Evolutionary conservation across 2,113 vertebrate species (phyloP).

Genomic region (Xenopus laevis): DNA sequence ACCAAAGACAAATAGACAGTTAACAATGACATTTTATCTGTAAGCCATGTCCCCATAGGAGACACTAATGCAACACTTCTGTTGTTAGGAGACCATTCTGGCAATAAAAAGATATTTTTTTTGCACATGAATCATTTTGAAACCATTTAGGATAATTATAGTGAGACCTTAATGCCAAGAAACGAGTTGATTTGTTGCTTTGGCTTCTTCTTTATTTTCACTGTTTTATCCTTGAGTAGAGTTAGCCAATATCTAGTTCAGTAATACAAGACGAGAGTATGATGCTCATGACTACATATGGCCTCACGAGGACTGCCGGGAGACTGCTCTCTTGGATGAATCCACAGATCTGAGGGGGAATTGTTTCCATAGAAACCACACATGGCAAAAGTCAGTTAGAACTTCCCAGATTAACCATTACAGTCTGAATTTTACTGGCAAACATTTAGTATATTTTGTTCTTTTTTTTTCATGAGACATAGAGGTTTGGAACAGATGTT

Average conservation of each 20-base stretch:
- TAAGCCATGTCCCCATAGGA: background rate
- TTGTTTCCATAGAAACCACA: slow-evolving; percentile 60
- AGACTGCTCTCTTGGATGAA: slow-evolving; percentile 50
- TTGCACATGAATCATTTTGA: slow-evolving; percentile 38
- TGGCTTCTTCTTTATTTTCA: slow-evolving; percentile 35
- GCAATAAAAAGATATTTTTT: slow-evolving; percentile 11
- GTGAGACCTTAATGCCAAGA: background rate
- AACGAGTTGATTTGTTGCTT: slow-evolving; percentile 47
- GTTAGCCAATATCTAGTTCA: slow-evolving; percentile 43
- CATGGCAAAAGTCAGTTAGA: slow-evolving; percentile 51
- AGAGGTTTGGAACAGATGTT: slow-evolving; percentile 25
- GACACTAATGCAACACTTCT: slow-evolving; percentile 4
- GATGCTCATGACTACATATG: slow-evolving; percentile 27
- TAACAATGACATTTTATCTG: background rate
- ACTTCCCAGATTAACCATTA: slow-evolving; percentile 56
- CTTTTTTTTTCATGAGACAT: background rate
- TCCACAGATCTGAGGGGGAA: slow-evolving; percentile 51
- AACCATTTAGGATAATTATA: slow-evolving; percentile 17
- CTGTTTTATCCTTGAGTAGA: slow-evolving; percentile 9
- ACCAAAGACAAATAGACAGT: background rate
- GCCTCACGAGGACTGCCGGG: slow-evolving; percentile 48
- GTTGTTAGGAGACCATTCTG: slow-evolving; percentile 30
- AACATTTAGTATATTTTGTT: slow-evolving; percentile 9
- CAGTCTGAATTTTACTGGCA: slow-evolving; percentile 54
- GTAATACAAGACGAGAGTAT: slow-evolving; percentile 26